A percentile compares a stretch with the other conserved stretches of the same genome.
These are phyloP conservation scores for Cranoglanis bouderius DNA, from an alignment of 2,113 vertebrate species.

Conservation along the genomic window DNA sequence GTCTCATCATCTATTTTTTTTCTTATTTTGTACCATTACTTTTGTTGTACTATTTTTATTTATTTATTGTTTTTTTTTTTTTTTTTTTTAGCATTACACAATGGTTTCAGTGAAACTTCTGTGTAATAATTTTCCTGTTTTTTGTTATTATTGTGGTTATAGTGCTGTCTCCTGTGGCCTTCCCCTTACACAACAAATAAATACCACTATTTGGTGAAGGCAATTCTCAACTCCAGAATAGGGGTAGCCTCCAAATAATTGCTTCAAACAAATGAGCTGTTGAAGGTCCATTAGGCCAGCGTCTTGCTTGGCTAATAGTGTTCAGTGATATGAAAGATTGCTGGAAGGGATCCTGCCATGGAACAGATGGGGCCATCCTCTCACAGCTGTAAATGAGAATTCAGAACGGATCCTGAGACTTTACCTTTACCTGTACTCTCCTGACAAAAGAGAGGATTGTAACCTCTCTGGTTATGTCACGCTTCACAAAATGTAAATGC, in stretches of 20 bases:
- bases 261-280: slow-evolving; percentile 69
- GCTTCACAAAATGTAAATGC: slow-evolving; percentile 51
- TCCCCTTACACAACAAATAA: slow-evolving; percentile 56
- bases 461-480: slow-evolving; percentile 52
- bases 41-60: neutral
- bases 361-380: slow-evolving; percentile 59
- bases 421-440: slow-evolving; percentile 46
- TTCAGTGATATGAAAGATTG: slow-evolving; percentile 62
- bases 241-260: slow-evolving; percentile 64
- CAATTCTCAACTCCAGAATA: slow-evolving; percentile 56
- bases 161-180: slow-evolving; percentile 42
- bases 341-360: slow-evolving; percentile 58
- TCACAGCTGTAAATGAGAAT: slow-evolving; percentile 59
- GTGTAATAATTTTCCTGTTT: slow-evolving; percentile 42
- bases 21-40: neutral
- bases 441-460: slow-evolving; percentile 49
- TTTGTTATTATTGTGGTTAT: slow-evolving; percentile 4
- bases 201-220: slow-evolving; percentile 43
- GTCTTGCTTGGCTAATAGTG: slow-evolving; percentile 60
- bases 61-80: too few species aligned
- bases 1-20: neutral
- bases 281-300: slow-evolving; percentile 67
- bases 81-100: slow-evolving; percentile 1
- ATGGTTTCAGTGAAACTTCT: slow-evolving; percentile 34
- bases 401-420: slow-evolving; percentile 53